Conservation (phyloP, 2,888 invertebrate species). For the Amphipoea lucens region DNA sequence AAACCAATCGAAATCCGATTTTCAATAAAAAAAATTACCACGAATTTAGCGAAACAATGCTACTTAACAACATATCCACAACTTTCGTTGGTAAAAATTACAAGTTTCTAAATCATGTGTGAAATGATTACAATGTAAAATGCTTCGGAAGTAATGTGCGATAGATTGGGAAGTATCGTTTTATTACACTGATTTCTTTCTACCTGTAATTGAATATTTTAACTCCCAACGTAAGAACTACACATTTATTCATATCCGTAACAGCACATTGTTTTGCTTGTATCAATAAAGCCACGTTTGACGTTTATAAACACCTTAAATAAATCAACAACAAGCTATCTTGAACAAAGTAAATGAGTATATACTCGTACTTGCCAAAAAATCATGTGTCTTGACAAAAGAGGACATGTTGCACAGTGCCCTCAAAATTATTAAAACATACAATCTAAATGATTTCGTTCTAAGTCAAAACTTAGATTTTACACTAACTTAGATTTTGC, state of each 20-base stretch:
- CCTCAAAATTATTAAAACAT: not conserved
- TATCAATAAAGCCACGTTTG: not conserved
- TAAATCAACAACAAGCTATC: constrained; percentile 2
- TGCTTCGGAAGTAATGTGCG: constrained; percentile 36
- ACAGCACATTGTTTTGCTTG: not conserved
- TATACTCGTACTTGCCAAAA: not conserved
- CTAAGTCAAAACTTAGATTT: not conserved
- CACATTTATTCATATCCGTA: constrained; percentile 6
- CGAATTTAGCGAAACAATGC: constrained; percentile 24
- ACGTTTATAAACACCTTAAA: not conserved
- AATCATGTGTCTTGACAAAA: not conserved
- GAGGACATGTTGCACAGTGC: not conserved
- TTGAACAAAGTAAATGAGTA: not conserved
- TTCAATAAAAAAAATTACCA: not conserved
- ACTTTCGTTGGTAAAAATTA: constrained; percentile 57
- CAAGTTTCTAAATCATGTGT: constrained; percentile 58
- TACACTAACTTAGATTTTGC: not conserved
- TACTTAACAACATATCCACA: constrained; percentile 36
- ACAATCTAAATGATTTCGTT: not conserved
- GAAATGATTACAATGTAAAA: constrained; percentile 52
- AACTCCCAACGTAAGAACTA: constrained; percentile 22
- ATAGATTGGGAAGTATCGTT: constrained; percentile 33
- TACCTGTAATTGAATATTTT: constrained; percentile 40
- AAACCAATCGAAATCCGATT: not conserved
- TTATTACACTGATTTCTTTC: constrained; percentile 42